These are phyloP conservation scores for Diadegma fenestrale DNA, from an alignment of 2,888 invertebrate species.

Conservation along the genomic window DNA sequence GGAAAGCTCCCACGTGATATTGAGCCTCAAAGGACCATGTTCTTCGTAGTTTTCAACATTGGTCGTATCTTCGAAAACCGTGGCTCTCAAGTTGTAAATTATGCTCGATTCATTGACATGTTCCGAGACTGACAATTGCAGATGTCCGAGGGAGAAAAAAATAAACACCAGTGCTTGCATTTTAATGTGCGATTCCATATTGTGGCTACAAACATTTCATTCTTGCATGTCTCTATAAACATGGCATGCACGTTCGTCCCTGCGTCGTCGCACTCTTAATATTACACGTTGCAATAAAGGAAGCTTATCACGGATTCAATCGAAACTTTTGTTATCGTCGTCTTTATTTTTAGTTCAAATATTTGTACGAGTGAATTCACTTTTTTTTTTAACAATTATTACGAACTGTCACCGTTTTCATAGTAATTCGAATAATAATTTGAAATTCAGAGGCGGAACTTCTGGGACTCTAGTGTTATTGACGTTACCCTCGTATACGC, in stretches of 20 bases:
- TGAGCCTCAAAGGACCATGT: conserved; percentile 73
- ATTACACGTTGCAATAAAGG: not conserved
- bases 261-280: not conserved
- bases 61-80: conserved; percentile 70
- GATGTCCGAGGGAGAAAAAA: conserved; percentile 12
- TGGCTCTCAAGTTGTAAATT: conserved; percentile 74
- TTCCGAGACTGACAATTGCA: conserved; percentile 14
- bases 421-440: not conserved
- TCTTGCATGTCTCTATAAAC: conserved; percentile 45
- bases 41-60: conserved; percentile 49
- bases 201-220: conserved; percentile 73
- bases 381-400: not conserved
- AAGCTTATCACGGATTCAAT: not conserved
- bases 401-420: not conserved
- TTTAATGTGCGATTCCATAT: conserved; percentile 13
- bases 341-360: not conserved
- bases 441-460: not conserved
- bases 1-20: conserved; percentile 79
- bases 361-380: not conserved
- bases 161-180: conserved; percentile 18
- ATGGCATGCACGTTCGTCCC: not conserved
- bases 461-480: conserved; percentile 17
- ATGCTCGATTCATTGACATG: conserved; percentile 47
- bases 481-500: conserved; percentile 12
- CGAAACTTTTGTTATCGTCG: not conserved